Evolutionary conservation across 2,113 vertebrate species (phyloP), one percentile per base, ranked within the genome.

Genomic region (Xiphophorus couchianus): DNA sequence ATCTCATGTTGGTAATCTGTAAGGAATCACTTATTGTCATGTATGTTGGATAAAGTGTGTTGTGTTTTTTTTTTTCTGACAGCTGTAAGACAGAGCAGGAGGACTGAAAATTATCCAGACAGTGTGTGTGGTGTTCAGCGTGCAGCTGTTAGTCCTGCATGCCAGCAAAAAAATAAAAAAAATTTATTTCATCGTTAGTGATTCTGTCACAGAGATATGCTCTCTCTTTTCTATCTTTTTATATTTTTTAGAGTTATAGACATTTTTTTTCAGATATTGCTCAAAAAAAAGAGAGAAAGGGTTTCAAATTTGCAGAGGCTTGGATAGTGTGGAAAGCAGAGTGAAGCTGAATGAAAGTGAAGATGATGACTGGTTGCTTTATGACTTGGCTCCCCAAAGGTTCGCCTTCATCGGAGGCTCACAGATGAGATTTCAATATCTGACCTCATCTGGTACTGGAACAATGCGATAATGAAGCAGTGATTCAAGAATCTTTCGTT

Each of bases 11-110:
- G 28, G 42, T 73, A 76, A 70, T 68, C 69, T 39, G 0, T 3
- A 39, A 81, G 37, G 54, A 86, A 66, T 72, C 70, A 68, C 14
- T 83, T 30, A 67, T 48, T 51, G 58, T 66, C 67, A 66, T 71
- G 66, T 76, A 29, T 72, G 72, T 78, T 81, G 62, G 65, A 84
- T 67, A 35, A 66, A 69, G 28, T 60, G 10, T 35, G 14, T 70
- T 66, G 84, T 54, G 7, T 7, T 29, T 61, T 75, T 67, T 67
- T 11, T 37, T 37, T 37, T 37, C 7, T 39, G 69, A 65, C 69
- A 58, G 15, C 48, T 71, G 11, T 30, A n/a, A 7, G 61, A 62
- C 37, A 62, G 28, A 44, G 17, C 39, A 63, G 30, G 15, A n/a
- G n/a, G 30, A 10, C 29, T 35, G 29, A 74, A 42, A 68, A 1